Conservation (phyloP, 2,113 vertebrate genomes). For the Mustelus asterias region DNA sequence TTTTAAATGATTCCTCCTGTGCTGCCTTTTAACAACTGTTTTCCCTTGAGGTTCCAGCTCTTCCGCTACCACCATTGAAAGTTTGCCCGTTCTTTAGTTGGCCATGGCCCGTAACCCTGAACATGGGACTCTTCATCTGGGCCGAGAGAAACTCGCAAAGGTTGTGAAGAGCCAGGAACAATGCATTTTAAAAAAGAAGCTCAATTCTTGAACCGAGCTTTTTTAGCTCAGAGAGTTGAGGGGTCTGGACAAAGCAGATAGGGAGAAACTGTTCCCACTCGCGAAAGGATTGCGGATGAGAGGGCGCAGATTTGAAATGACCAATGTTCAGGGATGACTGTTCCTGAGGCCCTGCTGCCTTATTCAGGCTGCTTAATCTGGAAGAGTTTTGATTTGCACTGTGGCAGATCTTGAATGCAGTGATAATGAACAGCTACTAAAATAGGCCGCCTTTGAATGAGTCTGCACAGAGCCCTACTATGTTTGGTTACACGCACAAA, state of each 20-base stretch:
- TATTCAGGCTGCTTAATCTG: neutral
- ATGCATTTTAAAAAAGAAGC: no score
- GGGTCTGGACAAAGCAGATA: no score
- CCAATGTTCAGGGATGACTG: neutral
- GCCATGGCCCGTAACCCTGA: neutral
- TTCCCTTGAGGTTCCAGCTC: no score
- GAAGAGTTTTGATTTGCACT: neutral
- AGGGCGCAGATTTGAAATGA: no score
- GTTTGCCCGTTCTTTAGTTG: neutral
- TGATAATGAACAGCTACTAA: neutral
- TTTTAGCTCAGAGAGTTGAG: no score
- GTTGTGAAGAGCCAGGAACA: no score
- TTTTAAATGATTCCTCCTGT: no score
- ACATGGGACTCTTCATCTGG: neutral
- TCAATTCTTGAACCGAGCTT: no score
- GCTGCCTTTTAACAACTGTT: no score
- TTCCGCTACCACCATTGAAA: no score
- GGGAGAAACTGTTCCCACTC: no score
- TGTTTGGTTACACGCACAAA: neutral
- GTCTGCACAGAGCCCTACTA: neutral
- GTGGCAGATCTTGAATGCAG: neutral
- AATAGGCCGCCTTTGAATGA: neutral
- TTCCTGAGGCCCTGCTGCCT: neutral
- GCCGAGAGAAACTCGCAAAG: neutral
- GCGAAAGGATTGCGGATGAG: no score